Base-by-base conservation (phyloP, 2,888 invertebrate genomes). In the Drosophila meridiana region DNA sequence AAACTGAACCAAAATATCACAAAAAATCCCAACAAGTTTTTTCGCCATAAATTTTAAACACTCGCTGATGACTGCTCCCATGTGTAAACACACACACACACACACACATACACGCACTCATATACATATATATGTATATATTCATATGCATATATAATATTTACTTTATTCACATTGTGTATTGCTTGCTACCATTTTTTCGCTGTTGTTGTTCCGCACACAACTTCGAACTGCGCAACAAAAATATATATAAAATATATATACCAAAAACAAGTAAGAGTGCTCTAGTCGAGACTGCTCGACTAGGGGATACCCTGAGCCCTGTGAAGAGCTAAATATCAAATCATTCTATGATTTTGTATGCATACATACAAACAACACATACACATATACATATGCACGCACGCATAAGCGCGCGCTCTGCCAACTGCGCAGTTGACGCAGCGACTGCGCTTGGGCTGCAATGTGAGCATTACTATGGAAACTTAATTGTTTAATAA, bases 1-100 rank as follows among this genome's bases (percentile, higher is more conserved):
- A 30, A 57, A 38, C 34, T 1, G 26, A 69, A 43, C 26, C 26
- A 57, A 57, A 20, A 40, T 28, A n/a, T 36, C 7, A 28, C 2
- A 40, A 45, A 34, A 47, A 61, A 8, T n/a, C 26, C 20, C 64
- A 80, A 65, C 64, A 76, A 76, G 72, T 68, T 55, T 55, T 71
- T 71, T 82, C 47, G 70, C 82, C 74, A 80, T 78, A 67, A 80
- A 82, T 80, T 80, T 78, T 59, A 69, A 78, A 74, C 69, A 78
- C 82, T 56, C 71, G 63, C 74, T 62, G 78, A 68, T 69, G 73
- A 65, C 63, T 63, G 78, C 69, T 78, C 70, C 73, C 78, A 58
- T 45, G 70, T 73, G 76, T 55, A n/a, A n/a, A n/a, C 26, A n/a
- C 45, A 53, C 42, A 63, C 38, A 47, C 11, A 52, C 34, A 52